Evolutionary conservation across 1,140 invertebrate species (phyloP).

Genomic region (Zaprionus tsacasi): DNA sequence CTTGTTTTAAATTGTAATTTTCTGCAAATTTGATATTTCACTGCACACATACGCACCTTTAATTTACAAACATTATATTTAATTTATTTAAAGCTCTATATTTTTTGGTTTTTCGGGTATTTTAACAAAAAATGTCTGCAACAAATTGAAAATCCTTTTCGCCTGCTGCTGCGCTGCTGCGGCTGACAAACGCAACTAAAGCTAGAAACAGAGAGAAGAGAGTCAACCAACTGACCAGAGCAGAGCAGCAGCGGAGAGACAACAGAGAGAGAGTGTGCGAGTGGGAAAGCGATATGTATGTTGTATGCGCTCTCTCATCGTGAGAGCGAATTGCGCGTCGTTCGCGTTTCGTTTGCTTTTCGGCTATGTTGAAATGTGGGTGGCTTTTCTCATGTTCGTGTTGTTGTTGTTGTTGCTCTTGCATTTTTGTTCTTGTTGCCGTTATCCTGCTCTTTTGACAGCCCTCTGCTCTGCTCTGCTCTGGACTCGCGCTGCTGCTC

Average conservation of each 20-base stretch:
- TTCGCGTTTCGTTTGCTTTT: conserved; percentile 6
- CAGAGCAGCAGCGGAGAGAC: conserved; percentile 33
- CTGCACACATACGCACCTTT: conserved; percentile 19
- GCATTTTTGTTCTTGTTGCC: conserved; percentile 51
- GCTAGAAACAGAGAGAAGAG: conserved; percentile 44
- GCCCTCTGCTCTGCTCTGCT: conserved; percentile 14
- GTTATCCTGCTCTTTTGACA: conserved; percentile 59
- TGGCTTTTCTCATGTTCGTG: conserved; percentile 47
- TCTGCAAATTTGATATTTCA: conserved; percentile 1
- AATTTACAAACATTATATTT: conserved; percentile 29
- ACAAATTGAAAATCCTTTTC: conserved; percentile 53
- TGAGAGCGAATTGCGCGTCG: conserved; percentile 28
- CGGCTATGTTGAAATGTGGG: conserved; percentile 52
- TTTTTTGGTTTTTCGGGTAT: conserved; percentile 12
- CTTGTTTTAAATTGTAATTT: neutral
- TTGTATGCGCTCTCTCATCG: neutral
- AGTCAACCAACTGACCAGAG: conserved; percentile 34
- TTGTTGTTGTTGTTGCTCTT: conserved; percentile 39
- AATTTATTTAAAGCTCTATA: neutral
- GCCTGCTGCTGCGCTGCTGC: conserved; percentile 49
- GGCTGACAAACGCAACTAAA: conserved; percentile 52
- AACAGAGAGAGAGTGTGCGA: conserved; percentile 23
- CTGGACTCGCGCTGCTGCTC: neutral
- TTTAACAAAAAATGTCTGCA: conserved; percentile 44
- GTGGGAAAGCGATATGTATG: conserved; percentile 4